These are phyloP conservation scores for Epistrophella euchroma DNA, from an alignment of 2,888 invertebrate genomes.

Conservation along the genomic window DNA sequence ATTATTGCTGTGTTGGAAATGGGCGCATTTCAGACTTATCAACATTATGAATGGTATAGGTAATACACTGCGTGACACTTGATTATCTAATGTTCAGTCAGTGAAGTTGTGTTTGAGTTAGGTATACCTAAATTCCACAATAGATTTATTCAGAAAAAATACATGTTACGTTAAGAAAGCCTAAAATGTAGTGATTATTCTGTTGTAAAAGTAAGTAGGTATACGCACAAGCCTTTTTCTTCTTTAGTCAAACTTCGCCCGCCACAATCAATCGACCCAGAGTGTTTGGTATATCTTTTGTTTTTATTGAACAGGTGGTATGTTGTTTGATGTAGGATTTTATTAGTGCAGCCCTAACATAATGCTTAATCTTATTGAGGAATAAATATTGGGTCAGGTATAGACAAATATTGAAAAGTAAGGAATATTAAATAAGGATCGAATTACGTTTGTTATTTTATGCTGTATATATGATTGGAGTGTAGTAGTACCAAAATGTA, in stretches of 20 bases:
- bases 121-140: too few species aligned
- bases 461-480: background rate
- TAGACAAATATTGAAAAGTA: background rate
- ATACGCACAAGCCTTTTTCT: background rate
- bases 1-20: slow-evolving; percentile 34
- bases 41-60: slow-evolving; percentile 2
- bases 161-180: too few species aligned
- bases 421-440: background rate
- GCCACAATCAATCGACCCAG: background rate
- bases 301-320: background rate
- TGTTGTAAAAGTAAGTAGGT: too few species aligned
- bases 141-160: too few species aligned
- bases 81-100: background rate
- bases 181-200: too few species aligned
- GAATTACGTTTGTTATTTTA: background rate
- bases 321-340: background rate
- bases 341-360: background rate
- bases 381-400: background rate
- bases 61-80: background rate
- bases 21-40: slow-evolving; percentile 37
- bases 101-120: background rate
- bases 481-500: too few species aligned
- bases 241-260: background rate
- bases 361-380: background rate
- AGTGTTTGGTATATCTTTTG: background rate